A percentile compares a stretch with the other conserved stretches of the same genome.
Evolutionary conservation across 2,888 invertebrate species (phyloP).

Genomic region (Sipunculus nudus): DNA sequence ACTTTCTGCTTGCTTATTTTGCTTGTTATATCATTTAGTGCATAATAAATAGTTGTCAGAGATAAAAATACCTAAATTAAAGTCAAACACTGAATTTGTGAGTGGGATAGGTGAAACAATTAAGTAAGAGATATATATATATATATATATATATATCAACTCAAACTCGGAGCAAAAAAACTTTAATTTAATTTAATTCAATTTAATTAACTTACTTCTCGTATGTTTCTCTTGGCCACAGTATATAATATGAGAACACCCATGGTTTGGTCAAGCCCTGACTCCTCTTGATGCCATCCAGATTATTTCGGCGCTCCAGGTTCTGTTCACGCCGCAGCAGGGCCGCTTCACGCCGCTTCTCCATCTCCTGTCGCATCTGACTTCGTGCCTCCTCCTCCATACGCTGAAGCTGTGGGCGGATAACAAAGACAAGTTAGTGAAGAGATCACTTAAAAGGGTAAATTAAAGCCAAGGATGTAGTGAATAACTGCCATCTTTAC

Average conservation of each 20-base stretch:
- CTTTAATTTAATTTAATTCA: too few relatives aligned
- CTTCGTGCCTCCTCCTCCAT: conserved; percentile 51
- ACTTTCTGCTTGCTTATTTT: too few relatives aligned
- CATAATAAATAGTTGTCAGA: too few relatives aligned
- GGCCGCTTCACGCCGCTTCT: conserved; percentile 42
- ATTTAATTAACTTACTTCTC: conserved; percentile 52
- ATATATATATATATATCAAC: too few relatives aligned
- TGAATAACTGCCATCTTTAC: too few relatives aligned
- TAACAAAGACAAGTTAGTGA: neutral
- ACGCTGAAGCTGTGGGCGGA: conserved; percentile 42
- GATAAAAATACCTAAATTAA: too few relatives aligned
- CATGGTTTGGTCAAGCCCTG: conserved; percentile 58
- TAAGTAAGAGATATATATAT: too few relatives aligned
- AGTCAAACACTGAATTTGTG: too few relatives aligned
- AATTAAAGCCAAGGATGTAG: too few relatives aligned
- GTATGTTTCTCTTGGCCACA: conserved; percentile 58
- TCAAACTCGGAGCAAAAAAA: too few relatives aligned
- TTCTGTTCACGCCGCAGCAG: conserved; percentile 52
- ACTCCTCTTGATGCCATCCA: conserved; percentile 48
- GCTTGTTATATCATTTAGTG: too few relatives aligned
- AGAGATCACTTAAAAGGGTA: neutral
- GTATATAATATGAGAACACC: conserved; percentile 59
- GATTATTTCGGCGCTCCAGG: conserved; percentile 47
- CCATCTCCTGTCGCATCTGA: conserved; percentile 49
- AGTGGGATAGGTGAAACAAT: too few relatives aligned